A percentile compares a stretch with the other conserved stretches of the same genome.
Conservation (phyloP, 2,797 vertebrate species). For the Eulemur coronatus region DNA sequence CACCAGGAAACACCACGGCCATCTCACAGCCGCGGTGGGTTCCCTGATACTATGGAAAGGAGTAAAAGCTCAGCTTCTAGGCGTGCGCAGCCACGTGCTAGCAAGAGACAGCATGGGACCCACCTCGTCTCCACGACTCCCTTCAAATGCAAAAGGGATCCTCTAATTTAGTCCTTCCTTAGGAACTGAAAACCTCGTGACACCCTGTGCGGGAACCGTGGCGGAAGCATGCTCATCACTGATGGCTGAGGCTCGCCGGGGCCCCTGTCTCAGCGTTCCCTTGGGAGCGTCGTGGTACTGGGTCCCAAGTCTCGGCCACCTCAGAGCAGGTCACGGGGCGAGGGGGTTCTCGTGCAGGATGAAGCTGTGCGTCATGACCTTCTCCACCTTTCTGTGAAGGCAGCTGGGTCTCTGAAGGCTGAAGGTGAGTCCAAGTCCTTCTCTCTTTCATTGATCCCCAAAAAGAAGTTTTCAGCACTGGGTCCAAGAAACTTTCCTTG, state of each 20-base stretch:
- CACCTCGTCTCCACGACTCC: background rate
- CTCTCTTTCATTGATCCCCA: background rate
- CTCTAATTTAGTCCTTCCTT: background rate
- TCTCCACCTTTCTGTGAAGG: background rate
- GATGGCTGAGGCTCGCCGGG: background rate
- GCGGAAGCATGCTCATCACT: slow-evolving; percentile 43
- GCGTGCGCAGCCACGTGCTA: background rate
- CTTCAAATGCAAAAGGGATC: slow-evolving; percentile 63
- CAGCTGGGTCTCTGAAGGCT: background rate
- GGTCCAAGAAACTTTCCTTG: background rate
- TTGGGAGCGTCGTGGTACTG: background rate
- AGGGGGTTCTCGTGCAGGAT: background rate
- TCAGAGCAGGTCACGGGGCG: no score
- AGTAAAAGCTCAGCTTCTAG: background rate
- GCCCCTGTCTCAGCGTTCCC: background rate
- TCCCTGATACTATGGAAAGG: background rate
- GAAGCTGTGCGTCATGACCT: slow-evolving; percentile 16
- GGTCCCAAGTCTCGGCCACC: background rate
- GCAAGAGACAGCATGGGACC: background rate
- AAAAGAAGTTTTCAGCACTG: background rate
- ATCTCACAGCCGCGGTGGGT: background rate
- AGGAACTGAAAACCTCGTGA: slow-evolving; percentile 29
- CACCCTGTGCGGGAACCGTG: background rate
- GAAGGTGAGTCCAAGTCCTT: background rate
- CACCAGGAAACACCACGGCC: slow-evolving; percentile 35